Evolutionary conservation across 2,797 vertebrate species (phyloP).

Genomic region (Scolopax rusticola): DNA sequence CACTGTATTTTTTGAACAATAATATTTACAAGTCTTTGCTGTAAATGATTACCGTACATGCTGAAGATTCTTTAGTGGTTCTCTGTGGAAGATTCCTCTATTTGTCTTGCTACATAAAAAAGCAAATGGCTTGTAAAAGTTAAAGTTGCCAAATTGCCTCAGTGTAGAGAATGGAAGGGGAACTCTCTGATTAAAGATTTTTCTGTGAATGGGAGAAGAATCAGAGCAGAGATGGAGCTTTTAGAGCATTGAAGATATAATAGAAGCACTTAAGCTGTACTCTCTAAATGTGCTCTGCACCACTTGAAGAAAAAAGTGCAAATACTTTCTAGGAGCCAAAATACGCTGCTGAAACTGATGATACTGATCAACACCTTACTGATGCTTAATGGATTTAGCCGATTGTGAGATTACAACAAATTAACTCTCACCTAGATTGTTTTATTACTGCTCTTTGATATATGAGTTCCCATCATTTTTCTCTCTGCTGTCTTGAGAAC

Average conservation of each 20-base stretch:
- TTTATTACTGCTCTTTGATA: background rate
- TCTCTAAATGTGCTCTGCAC: background rate
- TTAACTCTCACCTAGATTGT: background rate
- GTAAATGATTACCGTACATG: background rate
- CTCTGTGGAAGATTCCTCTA: background rate
- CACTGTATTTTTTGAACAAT: background rate
- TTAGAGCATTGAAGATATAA: background rate
- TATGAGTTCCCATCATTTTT: background rate
- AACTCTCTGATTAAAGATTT: background rate
- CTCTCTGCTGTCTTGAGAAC: background rate
- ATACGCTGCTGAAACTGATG: background rate
- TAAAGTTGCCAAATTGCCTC: background rate
- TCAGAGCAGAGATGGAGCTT: background rate
- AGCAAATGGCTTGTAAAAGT: conserved; percentile 1
- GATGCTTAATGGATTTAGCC: background rate
- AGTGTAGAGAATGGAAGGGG: background rate
- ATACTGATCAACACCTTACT: background rate
- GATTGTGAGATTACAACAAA: background rate
- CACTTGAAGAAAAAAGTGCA: background rate
- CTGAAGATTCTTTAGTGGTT: background rate
- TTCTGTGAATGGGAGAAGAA: background rate
- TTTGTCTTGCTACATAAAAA: conserved; percentile 17
- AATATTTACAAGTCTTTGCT: conserved; percentile 10
- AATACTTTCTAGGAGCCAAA: background rate
- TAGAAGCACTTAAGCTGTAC: background rate